phyloP scores from a whole-genome alignment of 2,113 vertebrate genomes.

The Raja brachyura region DNA sequence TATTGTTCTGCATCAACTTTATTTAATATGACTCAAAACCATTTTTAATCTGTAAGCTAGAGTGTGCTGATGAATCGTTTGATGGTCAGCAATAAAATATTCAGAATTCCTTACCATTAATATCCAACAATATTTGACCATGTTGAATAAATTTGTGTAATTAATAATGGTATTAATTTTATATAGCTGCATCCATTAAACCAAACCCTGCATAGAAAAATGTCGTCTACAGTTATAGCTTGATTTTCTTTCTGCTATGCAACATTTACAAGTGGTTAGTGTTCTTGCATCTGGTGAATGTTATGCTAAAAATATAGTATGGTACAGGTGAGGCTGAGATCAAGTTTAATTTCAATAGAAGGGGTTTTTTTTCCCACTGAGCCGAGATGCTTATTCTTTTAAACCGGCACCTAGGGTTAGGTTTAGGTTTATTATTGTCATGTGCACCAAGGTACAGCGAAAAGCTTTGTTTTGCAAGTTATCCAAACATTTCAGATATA shows the following conservation, averaged over 20 bases:
- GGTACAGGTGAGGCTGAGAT: neutral
- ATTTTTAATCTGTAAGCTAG: neutral
- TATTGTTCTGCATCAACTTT: conserved; percentile 17
- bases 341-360: neutral
- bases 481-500: too few relatives aligned
- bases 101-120: neutral
- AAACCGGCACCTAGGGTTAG: too few relatives aligned
- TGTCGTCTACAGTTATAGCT: neutral
- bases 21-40: conserved; percentile 14
- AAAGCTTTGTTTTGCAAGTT: too few relatives aligned
- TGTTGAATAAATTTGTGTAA: conserved; percentile 27
- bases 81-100: conserved; percentile 12
- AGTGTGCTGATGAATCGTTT: neutral
- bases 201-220: neutral
- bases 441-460: too few relatives aligned
- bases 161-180: neutral
- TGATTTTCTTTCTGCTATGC: neutral
- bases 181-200: conserved; percentile 15
- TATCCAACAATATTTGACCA: neutral
- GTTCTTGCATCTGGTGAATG: neutral
- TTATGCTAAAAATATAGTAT: neutral
- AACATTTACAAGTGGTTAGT: conserved; percentile 1
- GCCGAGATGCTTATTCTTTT: too few relatives aligned
- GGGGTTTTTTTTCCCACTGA: too few relatives aligned
- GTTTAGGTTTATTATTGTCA: too few relatives aligned